Base-by-base conservation (phyloP, 2,888 invertebrate genomes). In the Lasioglossum figueresi region DNA sequence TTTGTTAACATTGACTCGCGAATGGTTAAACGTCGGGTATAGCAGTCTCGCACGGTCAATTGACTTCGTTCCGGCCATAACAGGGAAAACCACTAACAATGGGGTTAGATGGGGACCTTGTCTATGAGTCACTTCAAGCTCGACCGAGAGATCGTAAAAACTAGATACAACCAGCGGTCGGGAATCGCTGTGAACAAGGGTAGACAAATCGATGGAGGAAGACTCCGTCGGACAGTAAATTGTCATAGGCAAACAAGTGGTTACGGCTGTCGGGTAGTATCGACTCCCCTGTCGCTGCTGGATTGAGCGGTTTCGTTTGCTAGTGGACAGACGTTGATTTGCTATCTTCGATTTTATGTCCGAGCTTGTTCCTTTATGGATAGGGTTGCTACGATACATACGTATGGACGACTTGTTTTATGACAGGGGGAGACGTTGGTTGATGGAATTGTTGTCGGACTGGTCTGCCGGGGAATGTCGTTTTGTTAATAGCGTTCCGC, bases 131-230 rank as follows among this genome's bases (percentile, higher is more conserved):
- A 37, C 37, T 68, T 12, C 34, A 6, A 37, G 37, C 37, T 37
- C 23, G 37, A 37, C 37, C 34, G 34, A 23, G 23, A 68, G 34
- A 68, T 68, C 68, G 34, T 34, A 68, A 68, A 68, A 68, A 34
- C 37, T 68, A 68, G 37, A 68, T 68, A 68, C 12, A 45, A 37
- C 12, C 56, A 45, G 68, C 23, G 56, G 75, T 34, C 12, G 68
- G 48, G 72, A 80, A 73, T 52, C 76, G 56, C 52, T 48, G 48
- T 19, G 59, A 63, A 59, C 56, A 37, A n/a, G 34, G 59, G 83
- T 34, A n/a, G 86, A 85, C 83, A 77, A 85, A 85, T 80, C 73
- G 83, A 83, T 87, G 77, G 5, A 14, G n/a, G n/a, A 40, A 23
- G 70, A 40, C 40, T 14, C 10, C 14, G 40, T 40, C n/a, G 12